Evolutionary conservation across 2,888 invertebrate genomes (phyloP).

Genomic region (Diplolepis rosae): DNA sequence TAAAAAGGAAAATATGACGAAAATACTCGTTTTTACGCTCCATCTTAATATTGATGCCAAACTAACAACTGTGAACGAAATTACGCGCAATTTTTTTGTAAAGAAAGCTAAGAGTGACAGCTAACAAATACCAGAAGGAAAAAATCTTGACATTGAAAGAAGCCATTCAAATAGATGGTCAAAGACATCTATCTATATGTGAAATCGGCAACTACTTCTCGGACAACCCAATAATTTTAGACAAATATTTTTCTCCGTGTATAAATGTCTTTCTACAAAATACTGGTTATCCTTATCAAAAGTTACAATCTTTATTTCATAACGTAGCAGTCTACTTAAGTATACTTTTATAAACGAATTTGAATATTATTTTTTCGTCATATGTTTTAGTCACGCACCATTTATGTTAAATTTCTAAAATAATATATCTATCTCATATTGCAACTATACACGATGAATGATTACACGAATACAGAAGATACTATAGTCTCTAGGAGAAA

Average conservation of each 20-base stretch:
- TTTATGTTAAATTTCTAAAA: background rate
- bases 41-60: too few species aligned
- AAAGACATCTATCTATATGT: too few species aligned
- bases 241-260: background rate
- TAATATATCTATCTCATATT: background rate
- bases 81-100: too few species aligned
- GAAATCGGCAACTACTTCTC: too few species aligned
- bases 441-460: background rate
- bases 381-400: background rate
- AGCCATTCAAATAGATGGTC: too few species aligned
- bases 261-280: background rate
- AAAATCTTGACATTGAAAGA: too few species aligned
- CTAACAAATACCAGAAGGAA: too few species aligned
- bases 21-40: too few species aligned
- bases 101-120: too few species aligned
- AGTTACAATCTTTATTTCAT: background rate
- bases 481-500: background rate
- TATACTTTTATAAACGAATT: background rate
- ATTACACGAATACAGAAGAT: background rate
- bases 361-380: constrained; percentile 7
- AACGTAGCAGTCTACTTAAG: background rate
- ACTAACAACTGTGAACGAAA: too few species aligned
- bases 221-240: too few species aligned
- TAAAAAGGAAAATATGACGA: too few species aligned
- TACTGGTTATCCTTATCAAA: background rate